phyloP scores from a whole-genome alignment of 2,888 invertebrate species.

The Eilema depressum region DNA sequence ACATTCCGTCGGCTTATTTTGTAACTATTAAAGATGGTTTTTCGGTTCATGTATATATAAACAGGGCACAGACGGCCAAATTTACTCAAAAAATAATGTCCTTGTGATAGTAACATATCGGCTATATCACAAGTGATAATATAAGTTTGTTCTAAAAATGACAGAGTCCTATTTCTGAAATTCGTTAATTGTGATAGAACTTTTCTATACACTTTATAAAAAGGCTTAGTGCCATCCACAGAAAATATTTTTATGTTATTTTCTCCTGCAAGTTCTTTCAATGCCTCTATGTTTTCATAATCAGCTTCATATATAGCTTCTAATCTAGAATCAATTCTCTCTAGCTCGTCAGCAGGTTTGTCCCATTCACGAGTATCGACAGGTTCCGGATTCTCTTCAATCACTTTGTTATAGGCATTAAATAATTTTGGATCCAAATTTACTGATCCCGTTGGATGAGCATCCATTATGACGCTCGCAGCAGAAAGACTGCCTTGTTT shows the following conservation, averaged over 20 bases:
- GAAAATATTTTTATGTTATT: constrained; percentile 79
- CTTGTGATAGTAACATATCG: constrained; percentile 85
- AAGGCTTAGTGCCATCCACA: constrained; percentile 73
- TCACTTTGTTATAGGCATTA: constrained; percentile 69
- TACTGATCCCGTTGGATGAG: constrained; percentile 69
- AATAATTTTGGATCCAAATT: constrained; percentile 73
- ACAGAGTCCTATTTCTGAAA: constrained; percentile 78
- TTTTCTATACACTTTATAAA: constrained; percentile 64
- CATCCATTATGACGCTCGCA: constrained; percentile 81
- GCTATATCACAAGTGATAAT: constrained; percentile 84
- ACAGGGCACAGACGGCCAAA: constrained; percentile 90
- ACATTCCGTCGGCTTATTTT: constrained; percentile 71
- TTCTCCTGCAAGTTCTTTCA: constrained; percentile 70
- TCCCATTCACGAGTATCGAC: constrained; percentile 80
- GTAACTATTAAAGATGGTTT: constrained; percentile 82
- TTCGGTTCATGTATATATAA: constrained; percentile 81
- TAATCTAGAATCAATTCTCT: constrained; percentile 78
- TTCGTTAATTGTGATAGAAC: constrained; percentile 62
- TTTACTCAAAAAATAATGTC: constrained; percentile 88
- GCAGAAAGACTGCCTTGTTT: constrained; percentile 37
- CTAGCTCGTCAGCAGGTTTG: constrained; percentile 76
- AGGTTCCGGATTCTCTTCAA: constrained; percentile 82
- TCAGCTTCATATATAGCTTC: constrained; percentile 78
- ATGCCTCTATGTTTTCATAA: constrained; percentile 71
- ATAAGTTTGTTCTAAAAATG: constrained; percentile 87